phyloP scores from a whole-genome alignment of 2,797 vertebrate genomes.

The Epinephelus malabaricus region DNA sequence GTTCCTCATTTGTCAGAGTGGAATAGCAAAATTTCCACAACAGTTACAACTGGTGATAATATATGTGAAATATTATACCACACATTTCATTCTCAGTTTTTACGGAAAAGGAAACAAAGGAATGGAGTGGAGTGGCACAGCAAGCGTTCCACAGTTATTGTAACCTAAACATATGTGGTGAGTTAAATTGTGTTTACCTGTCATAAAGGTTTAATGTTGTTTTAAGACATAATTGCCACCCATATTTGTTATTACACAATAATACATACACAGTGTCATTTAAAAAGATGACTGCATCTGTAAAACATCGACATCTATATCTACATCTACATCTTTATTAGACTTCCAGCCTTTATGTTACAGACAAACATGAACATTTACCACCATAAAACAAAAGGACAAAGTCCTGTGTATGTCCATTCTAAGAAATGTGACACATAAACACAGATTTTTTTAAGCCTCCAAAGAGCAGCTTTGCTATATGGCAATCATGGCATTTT shows the following conservation, averaged over 20 bases:
- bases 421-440: neutral
- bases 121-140: no score
- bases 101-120: neutral
- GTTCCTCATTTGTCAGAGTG: no score
- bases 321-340: neutral
- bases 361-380: constrained; percentile 34
- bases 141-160: no score
- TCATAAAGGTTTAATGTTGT: neutral
- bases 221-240: no score
- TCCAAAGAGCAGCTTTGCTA: neutral
- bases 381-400: constrained; percentile 1
- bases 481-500: no score
- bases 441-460: neutral
- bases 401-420: constrained; percentile 6
- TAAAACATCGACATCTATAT: no score
- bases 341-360: neutral
- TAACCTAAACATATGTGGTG: neutral
- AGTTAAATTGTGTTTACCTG: neutral
- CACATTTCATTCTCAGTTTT: neutral
- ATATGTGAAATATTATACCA: neutral
- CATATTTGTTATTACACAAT: no score
- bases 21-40: no score
- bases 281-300: no score
- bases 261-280: no score
- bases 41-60: neutral